Evolutionary conservation across 2,888 invertebrate genomes (phyloP).

Genomic region (Acleris cristana): DNA sequence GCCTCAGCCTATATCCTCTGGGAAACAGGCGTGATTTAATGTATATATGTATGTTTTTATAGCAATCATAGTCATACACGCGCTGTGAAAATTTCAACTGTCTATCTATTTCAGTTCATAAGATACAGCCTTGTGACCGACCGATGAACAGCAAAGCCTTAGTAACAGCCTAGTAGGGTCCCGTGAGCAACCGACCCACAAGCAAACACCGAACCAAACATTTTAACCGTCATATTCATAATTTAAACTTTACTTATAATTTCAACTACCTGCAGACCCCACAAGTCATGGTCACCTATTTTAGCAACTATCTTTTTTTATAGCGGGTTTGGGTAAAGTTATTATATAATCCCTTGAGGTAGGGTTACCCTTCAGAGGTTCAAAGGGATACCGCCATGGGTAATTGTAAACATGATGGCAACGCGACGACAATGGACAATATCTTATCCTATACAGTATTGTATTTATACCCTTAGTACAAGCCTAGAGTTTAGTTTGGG

Average conservation of each 20-base stretch:
- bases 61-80: too few relatives aligned
- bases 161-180: too few relatives aligned
- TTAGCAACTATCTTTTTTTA: too few relatives aligned
- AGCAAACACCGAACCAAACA: neutral
- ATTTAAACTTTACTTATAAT: neutral
- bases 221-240: neutral
- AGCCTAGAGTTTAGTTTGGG: too few relatives aligned
- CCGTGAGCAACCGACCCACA: neutral
- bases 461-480: too few relatives aligned
- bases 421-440: conserved; percentile 9
- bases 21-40: too few relatives aligned
- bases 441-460: neutral
- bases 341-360: conserved; percentile 6
- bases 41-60: too few relatives aligned
- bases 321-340: conserved; percentile 14
- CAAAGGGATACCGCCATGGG: conserved; percentile 24
- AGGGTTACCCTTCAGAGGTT: conserved; percentile 25
- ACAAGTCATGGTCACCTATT: neutral
- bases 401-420: conserved; percentile 29
- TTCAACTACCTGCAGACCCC: neutral
- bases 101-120: too few relatives aligned
- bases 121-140: too few relatives aligned
- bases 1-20: too few relatives aligned
- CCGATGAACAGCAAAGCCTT: too few relatives aligned
- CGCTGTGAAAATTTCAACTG: too few relatives aligned